Base-by-base conservation (phyloP, 2,888 invertebrate species). In the Morpho helenor region DNA sequence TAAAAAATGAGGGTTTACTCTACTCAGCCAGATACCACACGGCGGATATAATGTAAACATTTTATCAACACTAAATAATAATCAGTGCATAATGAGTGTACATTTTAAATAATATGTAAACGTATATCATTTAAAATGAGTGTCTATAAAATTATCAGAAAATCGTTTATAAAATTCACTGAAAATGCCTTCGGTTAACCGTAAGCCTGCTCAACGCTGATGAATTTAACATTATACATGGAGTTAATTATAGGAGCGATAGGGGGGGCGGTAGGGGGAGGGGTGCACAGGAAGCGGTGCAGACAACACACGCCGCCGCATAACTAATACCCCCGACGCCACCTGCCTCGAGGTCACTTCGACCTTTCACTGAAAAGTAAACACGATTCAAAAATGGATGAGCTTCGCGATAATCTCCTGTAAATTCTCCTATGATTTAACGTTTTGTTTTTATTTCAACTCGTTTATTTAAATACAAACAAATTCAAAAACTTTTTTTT, bases 271-370 rank as follows among this genome's bases (percentile, higher is more conserved):
- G 65, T 66, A 49, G 66, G 57, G 67, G 61, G 62, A 53, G 68
- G 71, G 65, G 68, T 60, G 69, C 70, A 75, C 81, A 78, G 82
- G 82, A 82, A 82, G 74, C 77, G 70, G 66, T 66, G 76, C 80
- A 82, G 82, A 82, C 82, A 75, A 76, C 76, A 69, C 68, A 66
- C 73, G 75, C 74, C 73, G 75, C 69, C 79, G 82, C 79, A 80
- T 80, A 74, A 69, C 74, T 80, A 80, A 80, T 81, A 75, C 68
- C 60, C 67, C 68, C 66, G 75, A 75, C 77, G 76, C 77, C 81
- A 79, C 76, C 79, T 74, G 75, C 67, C 45, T 51, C 66, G 70
- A 69, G 73, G 70, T 71, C 75, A 68, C 68, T 62, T 68, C 69
- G 72, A 75, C 73, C 76, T 75, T 74, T 73, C 68, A 62, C 66